phyloP scores from a whole-genome alignment of 2,888 invertebrate species.

The Napeogenes inachia region DNA sequence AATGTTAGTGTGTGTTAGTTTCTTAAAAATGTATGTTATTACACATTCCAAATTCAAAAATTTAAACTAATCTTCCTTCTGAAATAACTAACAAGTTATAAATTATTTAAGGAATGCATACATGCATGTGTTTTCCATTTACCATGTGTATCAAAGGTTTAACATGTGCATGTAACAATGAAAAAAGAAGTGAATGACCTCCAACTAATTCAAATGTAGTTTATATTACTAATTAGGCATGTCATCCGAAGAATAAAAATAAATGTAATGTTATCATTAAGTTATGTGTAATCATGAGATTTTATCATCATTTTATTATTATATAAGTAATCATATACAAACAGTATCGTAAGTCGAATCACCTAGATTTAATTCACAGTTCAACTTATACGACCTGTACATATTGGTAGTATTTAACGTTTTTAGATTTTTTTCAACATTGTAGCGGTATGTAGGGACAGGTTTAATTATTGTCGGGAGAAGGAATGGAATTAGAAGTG shows the following conservation, averaged over 20 bases:
- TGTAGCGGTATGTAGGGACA: neutral
- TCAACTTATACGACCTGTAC: constrained; percentile 1
- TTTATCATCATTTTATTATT: neutral
- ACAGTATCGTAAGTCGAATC: neutral
- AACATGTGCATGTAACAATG: constrained; percentile 43
- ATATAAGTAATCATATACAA: neutral
- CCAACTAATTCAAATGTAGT: constrained; percentile 34
- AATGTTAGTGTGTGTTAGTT: too few species aligned
- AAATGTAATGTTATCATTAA: neutral
- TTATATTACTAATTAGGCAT: constrained; percentile 25
- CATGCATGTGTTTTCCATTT: constrained; percentile 31
- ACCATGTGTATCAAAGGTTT: constrained; percentile 31
- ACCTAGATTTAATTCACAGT: neutral
- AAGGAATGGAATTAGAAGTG: constrained; percentile 9
- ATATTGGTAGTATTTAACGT: neutral
- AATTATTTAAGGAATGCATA: constrained; percentile 11
- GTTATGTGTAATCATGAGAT: neutral
- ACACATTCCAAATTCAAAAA: too few species aligned
- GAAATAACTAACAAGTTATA: neutral
- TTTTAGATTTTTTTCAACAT: neutral
- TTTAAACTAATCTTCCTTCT: neutral
- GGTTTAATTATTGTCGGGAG: neutral
- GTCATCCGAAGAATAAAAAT: constrained; percentile 5
- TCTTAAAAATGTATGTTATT: too few species aligned
- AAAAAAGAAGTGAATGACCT: constrained; percentile 75